Percentiles rank a stretch among this genome's conserved stretches.
Evolutionary conservation across 2,888 invertebrate species (phyloP).

Genomic region (Hermaeophaga mercurialis): DNA sequence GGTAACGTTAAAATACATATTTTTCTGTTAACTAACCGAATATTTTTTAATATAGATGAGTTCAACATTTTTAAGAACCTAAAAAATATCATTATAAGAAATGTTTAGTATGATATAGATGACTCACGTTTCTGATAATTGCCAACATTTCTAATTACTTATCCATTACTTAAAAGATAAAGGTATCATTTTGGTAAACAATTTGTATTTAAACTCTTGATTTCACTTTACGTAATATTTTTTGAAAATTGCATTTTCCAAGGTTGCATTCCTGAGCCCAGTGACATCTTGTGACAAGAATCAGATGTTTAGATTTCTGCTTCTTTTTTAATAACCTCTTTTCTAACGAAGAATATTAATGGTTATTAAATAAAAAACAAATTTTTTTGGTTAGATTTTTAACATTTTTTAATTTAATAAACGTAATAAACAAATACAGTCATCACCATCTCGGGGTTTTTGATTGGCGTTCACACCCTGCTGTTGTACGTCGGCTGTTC

Average conservation of each 20-base stretch:
- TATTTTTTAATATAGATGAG: slow-evolving; percentile 8
- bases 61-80: slow-evolving; percentile 16
- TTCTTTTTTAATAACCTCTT: neutral
- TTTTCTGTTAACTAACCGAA: slow-evolving; percentile 14
- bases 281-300: neutral
- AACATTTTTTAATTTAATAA: neutral
- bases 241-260: neutral
- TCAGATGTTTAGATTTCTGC: neutral
- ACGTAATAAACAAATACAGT: slow-evolving; percentile 6
- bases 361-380: neutral
- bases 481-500: too few relatives aligned
- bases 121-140: slow-evolving; percentile 9
- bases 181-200: neutral
- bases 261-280: neutral
- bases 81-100: neutral
- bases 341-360: too few relatives aligned
- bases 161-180: slow-evolving; percentile 1
- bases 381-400: neutral
- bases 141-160: slow-evolving; percentile 5
- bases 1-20: neutral
- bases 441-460: slow-evolving; percentile 3
- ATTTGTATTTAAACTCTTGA: too few relatives aligned
- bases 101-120: neutral
- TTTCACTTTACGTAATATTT: slow-evolving; percentile 8
- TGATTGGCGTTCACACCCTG: too few relatives aligned